phyloP scores from a whole-genome alignment of 2,888 invertebrate genomes.

The Plemyria rubiginata region DNA sequence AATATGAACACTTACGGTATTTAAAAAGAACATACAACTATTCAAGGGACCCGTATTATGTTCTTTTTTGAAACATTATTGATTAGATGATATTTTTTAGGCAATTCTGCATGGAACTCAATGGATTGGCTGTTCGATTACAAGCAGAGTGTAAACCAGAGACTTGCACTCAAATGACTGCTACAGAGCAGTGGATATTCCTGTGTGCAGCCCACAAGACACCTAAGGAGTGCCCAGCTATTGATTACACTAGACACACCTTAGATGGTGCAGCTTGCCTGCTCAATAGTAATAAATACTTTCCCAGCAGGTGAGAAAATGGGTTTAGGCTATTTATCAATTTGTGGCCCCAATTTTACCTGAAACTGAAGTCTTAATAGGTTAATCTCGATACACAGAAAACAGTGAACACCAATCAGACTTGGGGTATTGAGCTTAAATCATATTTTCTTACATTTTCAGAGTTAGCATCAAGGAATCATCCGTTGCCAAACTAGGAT shows the following conservation, averaged over 20 bases:
- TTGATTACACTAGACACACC: conserved; percentile 99
- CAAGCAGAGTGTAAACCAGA: conserved; percentile 98
- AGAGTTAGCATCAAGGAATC: conserved; percentile 99
- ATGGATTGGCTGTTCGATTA: conserved; percentile 98
- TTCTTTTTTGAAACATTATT: not conserved
- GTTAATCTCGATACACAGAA: no score
- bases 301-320: conserved; percentile 94
- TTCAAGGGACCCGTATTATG: no score
- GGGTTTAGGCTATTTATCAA: no score
- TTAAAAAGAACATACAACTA: not conserved
- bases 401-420: no score
- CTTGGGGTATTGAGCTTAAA: no score
- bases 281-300: conserved; percentile 99
- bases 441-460: conserved; percentile 54
- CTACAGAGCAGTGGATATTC: conserved; percentile 99
- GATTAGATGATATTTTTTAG: conserved; percentile 73
- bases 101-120: conserved; percentile 99
- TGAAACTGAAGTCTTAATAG: no score
- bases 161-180: conserved; percentile 99
- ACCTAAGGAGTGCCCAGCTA: conserved; percentile 99
- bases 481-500: conserved; percentile 98
- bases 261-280: conserved; percentile 99
- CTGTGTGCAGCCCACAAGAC: conserved; percentile 99
- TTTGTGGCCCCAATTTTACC: no score
- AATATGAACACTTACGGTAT: conserved; percentile 97